Evolutionary conservation across 2,797 vertebrate genomes (phyloP), one percentile per base, ranked within the genome.

Genomic region (Acridotheres tristis): DNA sequence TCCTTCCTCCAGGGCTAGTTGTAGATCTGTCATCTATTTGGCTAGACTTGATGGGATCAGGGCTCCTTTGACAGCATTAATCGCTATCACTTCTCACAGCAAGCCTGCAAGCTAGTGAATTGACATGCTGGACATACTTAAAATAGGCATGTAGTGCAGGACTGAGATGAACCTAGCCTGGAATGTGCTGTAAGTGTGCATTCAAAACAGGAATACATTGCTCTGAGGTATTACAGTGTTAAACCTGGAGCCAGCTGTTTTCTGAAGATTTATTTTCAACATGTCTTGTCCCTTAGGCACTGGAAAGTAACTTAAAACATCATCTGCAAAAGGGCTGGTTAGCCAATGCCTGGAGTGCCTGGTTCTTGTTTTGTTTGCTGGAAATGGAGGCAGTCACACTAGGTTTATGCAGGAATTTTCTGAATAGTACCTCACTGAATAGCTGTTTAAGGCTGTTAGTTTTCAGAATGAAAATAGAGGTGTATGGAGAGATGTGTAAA

Each of bases 231-330:
- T 93, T 94, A 87, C 48, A 92, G 25, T 61, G 55, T 89, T 96
- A 93, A 97, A 90, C 65, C 58, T 93, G 32, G 29, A 96, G 36
- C 86, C 63, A 86, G 59, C 55, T 93, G 84, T 38, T 90, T 71
- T 90, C 89, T 65, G 72, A 95, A 96, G 73, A 90, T 94, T 95
- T 88, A 84, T 93, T 92, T 92, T 68, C 91, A 94, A 79, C 50
- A 45, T 36, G 16, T 4, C 26, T n/a, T 82, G 66, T 83, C 85
- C 69, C 42, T 92, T 81, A 76, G 54, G 51, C 68, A 59, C 23
- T 95, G 61, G 76, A 89, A 96, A 84, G 26, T 76, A 92, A 93
- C 53, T 91, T 94, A 79, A 84, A 93, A 82, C 8, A 55, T 81
- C 25, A 84, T 74, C n/a, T 90, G 66, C 27, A 69, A 74, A 78